Evolutionary conservation across 2,888 invertebrate genomes (phyloP).

Genomic region (Coelinius sp.): DNA sequence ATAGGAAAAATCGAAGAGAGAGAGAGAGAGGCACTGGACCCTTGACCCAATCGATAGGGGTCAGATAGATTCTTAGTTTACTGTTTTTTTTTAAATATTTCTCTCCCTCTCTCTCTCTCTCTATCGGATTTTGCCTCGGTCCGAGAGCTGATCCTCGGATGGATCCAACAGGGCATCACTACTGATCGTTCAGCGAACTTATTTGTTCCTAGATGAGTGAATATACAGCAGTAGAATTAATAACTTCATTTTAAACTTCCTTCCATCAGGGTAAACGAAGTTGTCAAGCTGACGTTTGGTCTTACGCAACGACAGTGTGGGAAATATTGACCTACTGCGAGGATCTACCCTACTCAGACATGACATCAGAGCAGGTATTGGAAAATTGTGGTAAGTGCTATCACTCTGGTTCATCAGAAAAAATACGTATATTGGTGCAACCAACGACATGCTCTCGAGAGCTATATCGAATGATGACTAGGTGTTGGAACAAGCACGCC

Average conservation of each 20-base stretch:
- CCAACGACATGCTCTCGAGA: conserved; percentile 87
- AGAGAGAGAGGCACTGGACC: no score
- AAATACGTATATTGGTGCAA: conserved; percentile 74
- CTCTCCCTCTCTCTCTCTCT: no score
- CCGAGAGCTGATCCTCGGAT: no score
- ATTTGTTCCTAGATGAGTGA: neutral
- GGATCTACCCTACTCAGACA: conserved; percentile 85
- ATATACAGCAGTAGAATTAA: neutral
- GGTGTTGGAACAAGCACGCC: conserved; percentile 90
- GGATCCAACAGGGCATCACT: no score
- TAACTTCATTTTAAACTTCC: neutral
- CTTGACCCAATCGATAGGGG: no score
- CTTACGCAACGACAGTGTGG: conserved; percentile 92
- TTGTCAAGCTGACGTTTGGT: conserved; percentile 92
- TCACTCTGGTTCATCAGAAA: conserved; percentile 70
- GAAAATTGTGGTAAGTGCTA: conserved; percentile 82
- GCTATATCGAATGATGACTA: conserved; percentile 91
- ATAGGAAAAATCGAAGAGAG: no score
- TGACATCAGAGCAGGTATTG: conserved; percentile 87
- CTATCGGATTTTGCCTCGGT: no score
- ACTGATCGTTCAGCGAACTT: no score
- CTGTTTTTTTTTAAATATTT: no score
- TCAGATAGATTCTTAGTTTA: no score
- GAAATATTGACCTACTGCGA: conserved; percentile 87
- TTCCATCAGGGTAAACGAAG: conserved; percentile 84